phyloP scores from a whole-genome alignment of 2,113 vertebrate species.

The Halichoerus grypus region DNA sequence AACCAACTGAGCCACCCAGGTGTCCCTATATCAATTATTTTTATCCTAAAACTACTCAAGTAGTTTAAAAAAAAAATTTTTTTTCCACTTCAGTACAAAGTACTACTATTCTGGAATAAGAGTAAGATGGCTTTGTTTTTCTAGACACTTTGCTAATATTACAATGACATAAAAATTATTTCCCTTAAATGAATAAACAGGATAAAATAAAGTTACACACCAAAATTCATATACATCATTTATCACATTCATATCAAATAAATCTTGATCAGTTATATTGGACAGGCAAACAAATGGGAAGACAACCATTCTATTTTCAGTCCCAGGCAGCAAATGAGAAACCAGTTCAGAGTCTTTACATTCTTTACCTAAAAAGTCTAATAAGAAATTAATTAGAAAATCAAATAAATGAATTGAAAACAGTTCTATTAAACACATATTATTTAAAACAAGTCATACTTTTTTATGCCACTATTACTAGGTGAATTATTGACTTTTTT shows the following conservation, averaged over 20 bases:
- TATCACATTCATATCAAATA: constrained; percentile 61
- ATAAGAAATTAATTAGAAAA: constrained; percentile 13
- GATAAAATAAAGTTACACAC: background rate
- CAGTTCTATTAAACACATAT: background rate
- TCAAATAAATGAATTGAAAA: constrained; percentile 8
- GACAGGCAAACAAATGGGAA: constrained; percentile 80
- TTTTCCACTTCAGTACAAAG: background rate
- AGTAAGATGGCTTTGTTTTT: background rate
- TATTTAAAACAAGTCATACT: background rate
- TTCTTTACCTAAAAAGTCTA: constrained; percentile 74
- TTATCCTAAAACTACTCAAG: background rate
- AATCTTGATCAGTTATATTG: constrained; percentile 62
- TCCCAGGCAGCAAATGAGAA: constrained; percentile 71
- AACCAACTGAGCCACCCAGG: too few species aligned
- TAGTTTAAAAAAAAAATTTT: background rate
- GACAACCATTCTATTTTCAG: constrained; percentile 72
- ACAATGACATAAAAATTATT: background rate
- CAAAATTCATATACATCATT: constrained; percentile 65
- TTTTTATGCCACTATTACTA: background rate
- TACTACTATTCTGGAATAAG: background rate
- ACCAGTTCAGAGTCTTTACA: constrained; percentile 69
- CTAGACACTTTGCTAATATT: background rate
- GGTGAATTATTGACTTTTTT: background rate
- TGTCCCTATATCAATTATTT: background rate
- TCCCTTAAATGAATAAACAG: background rate